Evolutionary conservation across 2,113 vertebrate genomes (phyloP).

Genomic region (Scomber colias): DNA sequence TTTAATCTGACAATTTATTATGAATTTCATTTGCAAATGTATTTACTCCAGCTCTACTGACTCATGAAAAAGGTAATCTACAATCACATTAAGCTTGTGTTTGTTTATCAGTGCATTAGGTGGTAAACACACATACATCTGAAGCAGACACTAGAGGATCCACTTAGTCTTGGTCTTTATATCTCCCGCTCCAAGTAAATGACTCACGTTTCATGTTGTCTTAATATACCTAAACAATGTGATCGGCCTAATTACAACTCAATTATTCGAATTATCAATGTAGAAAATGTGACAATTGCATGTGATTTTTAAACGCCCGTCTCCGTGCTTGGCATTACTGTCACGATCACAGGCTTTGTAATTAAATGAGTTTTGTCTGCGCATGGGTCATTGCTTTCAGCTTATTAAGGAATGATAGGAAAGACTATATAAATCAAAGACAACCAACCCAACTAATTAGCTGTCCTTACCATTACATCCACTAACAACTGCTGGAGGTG

Average conservation of each 20-base stretch:
- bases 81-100: background rate
- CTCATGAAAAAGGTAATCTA: background rate
- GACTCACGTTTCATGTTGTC: slow-evolving; percentile 52
- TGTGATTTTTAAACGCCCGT: slow-evolving; percentile 71
- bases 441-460: slow-evolving; percentile 83
- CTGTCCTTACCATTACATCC: slow-evolving; percentile 74
- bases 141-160: slow-evolving; percentile 1
- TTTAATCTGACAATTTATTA: background rate
- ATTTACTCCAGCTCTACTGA: background rate
- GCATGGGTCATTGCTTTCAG: slow-evolving; percentile 77
- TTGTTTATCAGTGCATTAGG: background rate
- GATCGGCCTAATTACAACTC: slow-evolving; percentile 71
- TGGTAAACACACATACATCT: slow-evolving; percentile 7
- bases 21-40: background rate
- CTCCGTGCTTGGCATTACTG: slow-evolving; percentile 63
- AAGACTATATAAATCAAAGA: slow-evolving; percentile 82
- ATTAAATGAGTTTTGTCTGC: slow-evolving; percentile 78
- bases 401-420: slow-evolving; percentile 80
- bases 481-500: slow-evolving; percentile 72
- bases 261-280: slow-evolving; percentile 77
- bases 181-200: slow-evolving; percentile 28
- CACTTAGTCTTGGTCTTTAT: background rate
- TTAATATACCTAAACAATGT: slow-evolving; percentile 57
- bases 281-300: slow-evolving; percentile 72
- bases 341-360: slow-evolving; percentile 71